These are phyloP conservation scores for Cryptocephalus moraei DNA, from an alignment of 2,888 invertebrate genomes.

Conservation along the genomic window DNA sequence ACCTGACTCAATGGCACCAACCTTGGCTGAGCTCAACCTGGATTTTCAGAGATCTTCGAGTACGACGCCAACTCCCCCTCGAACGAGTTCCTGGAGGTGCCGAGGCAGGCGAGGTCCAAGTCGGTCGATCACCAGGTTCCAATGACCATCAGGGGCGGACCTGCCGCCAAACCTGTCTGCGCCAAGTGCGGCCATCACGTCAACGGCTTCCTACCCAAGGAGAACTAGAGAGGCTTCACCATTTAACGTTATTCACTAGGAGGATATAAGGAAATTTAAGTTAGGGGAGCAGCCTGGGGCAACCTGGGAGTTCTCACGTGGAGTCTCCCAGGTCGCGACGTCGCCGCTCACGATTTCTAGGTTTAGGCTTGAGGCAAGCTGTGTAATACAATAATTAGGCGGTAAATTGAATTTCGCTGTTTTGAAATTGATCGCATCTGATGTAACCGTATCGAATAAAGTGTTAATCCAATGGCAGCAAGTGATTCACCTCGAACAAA, in stretches of 20 bases:
- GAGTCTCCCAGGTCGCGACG: too few species aligned
- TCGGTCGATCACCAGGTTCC: constrained; percentile 43
- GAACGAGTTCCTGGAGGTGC: constrained; percentile 11
- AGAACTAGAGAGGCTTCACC: background rate
- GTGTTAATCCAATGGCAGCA: background rate
- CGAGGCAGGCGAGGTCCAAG: constrained; percentile 43
- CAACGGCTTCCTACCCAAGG: constrained; percentile 1
- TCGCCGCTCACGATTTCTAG: background rate
- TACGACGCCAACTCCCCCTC: constrained; percentile 11
- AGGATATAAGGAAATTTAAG: too few species aligned
- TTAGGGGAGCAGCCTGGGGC: too few species aligned
- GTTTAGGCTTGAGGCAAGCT: constrained; percentile 9
- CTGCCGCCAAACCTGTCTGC: constrained; percentile 21
- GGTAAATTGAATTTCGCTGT: too few species aligned
- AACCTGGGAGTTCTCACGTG: too few species aligned
- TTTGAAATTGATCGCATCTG: constrained; percentile 4
- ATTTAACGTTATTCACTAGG: too few species aligned
- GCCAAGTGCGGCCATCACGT: constrained; percentile 32
- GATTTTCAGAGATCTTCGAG: constrained; percentile 15
- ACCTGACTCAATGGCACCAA: too few species aligned
- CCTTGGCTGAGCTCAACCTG: too few species aligned
- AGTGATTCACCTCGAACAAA: too few species aligned
- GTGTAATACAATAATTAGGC: constrained; percentile 27
- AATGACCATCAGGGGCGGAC: constrained; percentile 7
- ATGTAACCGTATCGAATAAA: constrained; percentile 9